These are phyloP conservation scores for Xenopus laevis DNA, from an alignment of 2,113 vertebrate genomes.

Conservation along the genomic window DNA sequence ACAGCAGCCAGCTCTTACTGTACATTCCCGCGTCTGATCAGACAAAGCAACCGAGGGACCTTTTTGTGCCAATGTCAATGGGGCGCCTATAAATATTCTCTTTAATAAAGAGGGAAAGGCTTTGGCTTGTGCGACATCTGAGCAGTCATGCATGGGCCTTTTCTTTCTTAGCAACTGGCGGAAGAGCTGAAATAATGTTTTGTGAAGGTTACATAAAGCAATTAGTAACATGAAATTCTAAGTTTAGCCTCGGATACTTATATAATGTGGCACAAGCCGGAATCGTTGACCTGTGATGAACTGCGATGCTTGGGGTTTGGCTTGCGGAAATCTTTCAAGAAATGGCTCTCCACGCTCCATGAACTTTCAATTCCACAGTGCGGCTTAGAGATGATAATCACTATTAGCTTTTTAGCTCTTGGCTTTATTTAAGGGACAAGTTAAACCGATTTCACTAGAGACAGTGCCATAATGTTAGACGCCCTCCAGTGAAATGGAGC, in stretches of 20 bases:
- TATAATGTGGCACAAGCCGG: neutral
- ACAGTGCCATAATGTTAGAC: too few species aligned
- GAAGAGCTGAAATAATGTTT: constrained; percentile 3
- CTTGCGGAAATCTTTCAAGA: constrained; percentile 14
- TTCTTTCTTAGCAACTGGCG: neutral
- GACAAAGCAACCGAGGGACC: too few species aligned
- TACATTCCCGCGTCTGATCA: too few species aligned
- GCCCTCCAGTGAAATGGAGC: too few species aligned
- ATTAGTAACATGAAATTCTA: constrained; percentile 2
- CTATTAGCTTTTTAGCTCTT: too few species aligned
- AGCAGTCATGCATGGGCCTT: neutral
- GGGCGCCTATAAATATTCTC: too few species aligned
- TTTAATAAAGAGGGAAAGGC: too few species aligned
- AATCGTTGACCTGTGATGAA: constrained; percentile 7
- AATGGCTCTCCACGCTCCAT: neutral
- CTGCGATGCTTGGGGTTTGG: neutral
- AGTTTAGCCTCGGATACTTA: constrained; percentile 15
- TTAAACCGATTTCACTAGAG: too few species aligned
- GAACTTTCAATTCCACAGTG: neutral
- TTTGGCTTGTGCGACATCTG: neutral
- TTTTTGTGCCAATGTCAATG: too few species aligned
- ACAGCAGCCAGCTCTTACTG: too few species aligned
- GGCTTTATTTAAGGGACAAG: too few species aligned
- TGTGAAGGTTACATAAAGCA: neutral
- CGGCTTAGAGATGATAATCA: too few species aligned